Base-by-base conservation (phyloP, 2,888 invertebrate species). In the Spatulosminthurus flaviceps region DNA sequence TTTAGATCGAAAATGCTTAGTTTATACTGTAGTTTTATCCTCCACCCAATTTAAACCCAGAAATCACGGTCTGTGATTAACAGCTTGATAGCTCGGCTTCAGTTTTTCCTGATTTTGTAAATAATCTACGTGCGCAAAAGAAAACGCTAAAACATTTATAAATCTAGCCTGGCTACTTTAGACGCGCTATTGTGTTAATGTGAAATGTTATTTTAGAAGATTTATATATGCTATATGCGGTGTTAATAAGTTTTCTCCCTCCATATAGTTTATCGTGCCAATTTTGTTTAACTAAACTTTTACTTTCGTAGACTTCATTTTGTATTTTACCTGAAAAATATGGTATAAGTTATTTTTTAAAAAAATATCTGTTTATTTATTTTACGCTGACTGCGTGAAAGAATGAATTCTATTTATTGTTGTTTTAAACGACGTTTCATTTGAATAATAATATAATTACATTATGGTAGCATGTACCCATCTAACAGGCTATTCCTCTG, bases 281-380 rank as follows among this genome's bases (percentile, higher is more conserved):
- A 9, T 51, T 51, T 51, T 51, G 51, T 51, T 51, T 51, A 34
- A 34, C 34, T 19, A 19, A 26, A 26, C 11, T 64, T 64, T 64
- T 64, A 64, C 24, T 64, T 64, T 2, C 24, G 21, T 64, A 64
- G 64, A 64, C 64, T 64, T 64, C 26, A 64, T 64, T 64, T 64
- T 64, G 21, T 64, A 64, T 64, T 64, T 26, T 34, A 34, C 16
- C 51, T 51, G 4, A 13, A 22, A 64, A 26, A 64, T 4, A 64
- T 1, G 24, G 24, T 19, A 64, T 64, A 64, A 9, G 13, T 64
- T 64, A 64, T 64, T 64, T 64, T 64, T 64, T 64, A 26, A 64
- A 64, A 22, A 2, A 64, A 24, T 22, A 64, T 64, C 11, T 4
- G 24, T 22, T 11, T 64, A 64, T 26, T 22, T 26, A 64, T 64